Evolutionary conservation across 2,113 vertebrate genomes (phyloP).

Genomic region (Aegypius monachus): DNA sequence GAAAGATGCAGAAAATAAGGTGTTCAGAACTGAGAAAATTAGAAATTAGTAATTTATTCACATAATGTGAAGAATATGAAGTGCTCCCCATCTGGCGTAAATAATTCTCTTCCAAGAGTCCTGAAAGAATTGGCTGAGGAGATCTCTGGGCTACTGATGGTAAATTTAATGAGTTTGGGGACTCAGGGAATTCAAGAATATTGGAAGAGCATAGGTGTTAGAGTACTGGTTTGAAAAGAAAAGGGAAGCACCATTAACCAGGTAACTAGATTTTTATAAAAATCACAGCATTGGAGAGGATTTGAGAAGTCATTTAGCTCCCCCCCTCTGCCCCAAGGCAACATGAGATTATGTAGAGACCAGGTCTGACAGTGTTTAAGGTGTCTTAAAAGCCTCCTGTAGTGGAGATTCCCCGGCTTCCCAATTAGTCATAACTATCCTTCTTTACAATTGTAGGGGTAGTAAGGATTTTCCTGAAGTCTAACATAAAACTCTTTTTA

Average conservation of each 20-base stretch:
- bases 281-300: not conserved
- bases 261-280: constrained; percentile 34
- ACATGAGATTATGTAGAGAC: not conserved
- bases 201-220: not conserved
- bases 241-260: constrained; percentile 37
- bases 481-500: not conserved
- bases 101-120: constrained; percentile 6
- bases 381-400: not conserved
- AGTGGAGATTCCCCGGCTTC: not conserved
- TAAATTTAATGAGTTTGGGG: constrained; percentile 49
- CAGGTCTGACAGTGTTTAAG: not conserved
- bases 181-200: constrained; percentile 7
- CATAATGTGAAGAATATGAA: not conserved
- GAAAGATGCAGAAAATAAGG: not conserved
- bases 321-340: not conserved
- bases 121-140: constrained; percentile 17
- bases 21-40: not conserved
- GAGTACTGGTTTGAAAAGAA: constrained; percentile 13
- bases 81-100: not conserved
- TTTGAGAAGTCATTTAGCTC: not conserved
- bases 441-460: not conserved
- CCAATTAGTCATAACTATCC: not conserved
- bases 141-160: constrained; percentile 13
- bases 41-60: not conserved
- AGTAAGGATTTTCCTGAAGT: not conserved